These are phyloP conservation scores for Prosapia bicincta DNA, from an alignment of 2,888 invertebrate species.

Conservation along the genomic window DNA sequence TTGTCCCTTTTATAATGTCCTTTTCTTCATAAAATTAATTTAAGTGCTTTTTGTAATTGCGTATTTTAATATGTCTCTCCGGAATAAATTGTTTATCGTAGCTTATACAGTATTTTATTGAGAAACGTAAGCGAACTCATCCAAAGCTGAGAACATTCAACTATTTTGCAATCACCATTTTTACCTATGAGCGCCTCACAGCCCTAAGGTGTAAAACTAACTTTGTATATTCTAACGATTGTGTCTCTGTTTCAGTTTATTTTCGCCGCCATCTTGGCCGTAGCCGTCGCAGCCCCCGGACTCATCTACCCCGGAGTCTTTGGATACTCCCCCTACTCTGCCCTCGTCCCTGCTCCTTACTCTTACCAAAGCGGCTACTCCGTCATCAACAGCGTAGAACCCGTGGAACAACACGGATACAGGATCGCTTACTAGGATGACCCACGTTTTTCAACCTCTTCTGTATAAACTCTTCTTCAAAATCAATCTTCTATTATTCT, in stretches of 20 bases:
- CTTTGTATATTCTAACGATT: too few species aligned
- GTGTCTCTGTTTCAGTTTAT: conserved; percentile 25
- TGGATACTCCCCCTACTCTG: conserved; percentile 27
- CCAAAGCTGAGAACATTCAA: too few species aligned
- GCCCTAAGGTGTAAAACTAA: too few species aligned
- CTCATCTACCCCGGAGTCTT: conserved; percentile 27
- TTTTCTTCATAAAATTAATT: too few species aligned
- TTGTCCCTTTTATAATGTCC: too few species aligned
- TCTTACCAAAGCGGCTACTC: conserved; percentile 41
- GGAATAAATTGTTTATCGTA: too few species aligned
- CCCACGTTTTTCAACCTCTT: background rate
- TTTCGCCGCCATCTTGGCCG: conserved; percentile 29
- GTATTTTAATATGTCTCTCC: too few species aligned
- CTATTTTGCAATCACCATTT: too few species aligned
- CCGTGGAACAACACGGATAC: conserved; percentile 46
- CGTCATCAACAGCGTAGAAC: conserved; percentile 41
- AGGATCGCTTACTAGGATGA: conserved; percentile 42
- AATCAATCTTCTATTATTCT: background rate
- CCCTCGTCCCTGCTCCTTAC: conserved; percentile 38
- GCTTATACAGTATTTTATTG: too few species aligned
- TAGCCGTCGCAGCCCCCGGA: conserved; percentile 30
- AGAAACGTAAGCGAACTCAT: too few species aligned
- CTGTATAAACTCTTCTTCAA: background rate
- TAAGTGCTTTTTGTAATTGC: too few species aligned
- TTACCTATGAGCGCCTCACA: too few species aligned